phyloP scores from a whole-genome alignment of 2,797 vertebrate species.

The Tenualosa ilisha region DNA sequence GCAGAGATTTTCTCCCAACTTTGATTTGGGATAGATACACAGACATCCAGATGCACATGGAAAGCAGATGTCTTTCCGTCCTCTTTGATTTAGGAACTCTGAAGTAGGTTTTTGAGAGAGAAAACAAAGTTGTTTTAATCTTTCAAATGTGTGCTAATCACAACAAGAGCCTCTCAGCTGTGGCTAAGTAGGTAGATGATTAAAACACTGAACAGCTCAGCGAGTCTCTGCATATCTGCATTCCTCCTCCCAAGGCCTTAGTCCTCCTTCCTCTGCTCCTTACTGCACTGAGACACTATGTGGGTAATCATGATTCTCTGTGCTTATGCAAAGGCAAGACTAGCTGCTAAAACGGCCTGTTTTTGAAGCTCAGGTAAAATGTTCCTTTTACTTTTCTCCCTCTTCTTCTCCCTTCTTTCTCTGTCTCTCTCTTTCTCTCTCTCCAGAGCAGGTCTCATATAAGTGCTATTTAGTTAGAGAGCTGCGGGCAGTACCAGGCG shows the following conservation, averaged over 20 bases:
- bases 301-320: neutral
- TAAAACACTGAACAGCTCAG: neutral
- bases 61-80: neutral
- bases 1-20: neutral
- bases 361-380: neutral
- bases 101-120: neutral
- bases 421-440: conserved; percentile 1
- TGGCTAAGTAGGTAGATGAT: neutral
- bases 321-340: neutral
- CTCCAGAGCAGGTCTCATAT: neutral
- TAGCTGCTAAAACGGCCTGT: neutral
- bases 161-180: neutral
- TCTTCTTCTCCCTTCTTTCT: conserved; percentile 24
- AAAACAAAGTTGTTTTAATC: neutral
- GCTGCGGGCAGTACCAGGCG: neutral
- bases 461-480: neutral
- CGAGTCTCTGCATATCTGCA: neutral
- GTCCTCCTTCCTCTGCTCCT: neutral
- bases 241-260: neutral
- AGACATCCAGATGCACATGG: neutral
- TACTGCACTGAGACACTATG: neutral
- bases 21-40: neutral
- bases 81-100: neutral
- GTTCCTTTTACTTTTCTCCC: neutral
- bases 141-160: neutral